These are phyloP conservation scores for Darevskia mixta DNA, from an alignment of 2,797 vertebrate species.

Conservation along the genomic window DNA sequence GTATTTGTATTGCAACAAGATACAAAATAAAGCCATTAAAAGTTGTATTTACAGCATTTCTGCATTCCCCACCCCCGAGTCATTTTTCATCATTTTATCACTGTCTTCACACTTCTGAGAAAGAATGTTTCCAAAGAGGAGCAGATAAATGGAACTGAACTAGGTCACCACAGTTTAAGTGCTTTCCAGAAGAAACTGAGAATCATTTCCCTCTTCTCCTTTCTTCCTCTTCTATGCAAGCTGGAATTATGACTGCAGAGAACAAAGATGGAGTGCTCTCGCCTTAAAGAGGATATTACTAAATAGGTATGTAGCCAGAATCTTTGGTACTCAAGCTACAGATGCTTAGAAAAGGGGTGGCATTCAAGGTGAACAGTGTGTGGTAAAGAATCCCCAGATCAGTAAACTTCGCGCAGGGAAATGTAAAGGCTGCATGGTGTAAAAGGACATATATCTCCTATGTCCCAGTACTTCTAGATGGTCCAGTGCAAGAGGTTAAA, in stretches of 20 bases:
- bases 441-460: neutral
- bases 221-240: neutral
- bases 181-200: neutral
- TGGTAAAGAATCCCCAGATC: neutral
- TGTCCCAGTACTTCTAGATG: neutral
- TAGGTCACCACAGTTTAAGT: slow-evolving; percentile 12
- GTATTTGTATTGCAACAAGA: neutral
- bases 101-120: neutral
- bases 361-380: neutral
- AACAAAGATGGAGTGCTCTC: neutral
- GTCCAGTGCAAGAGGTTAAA: too few species aligned
- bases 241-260: neutral
- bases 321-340: neutral
- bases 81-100: slow-evolving; percentile 7
- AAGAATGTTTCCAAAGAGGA: neutral
- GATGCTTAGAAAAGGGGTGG: neutral
- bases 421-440: neutral
- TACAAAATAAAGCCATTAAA: slow-evolving; percentile 1
- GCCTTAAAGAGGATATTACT: neutral
- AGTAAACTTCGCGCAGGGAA: neutral
- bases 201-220: neutral
- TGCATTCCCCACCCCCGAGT: neutral
- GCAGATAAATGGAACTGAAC: slow-evolving; percentile 12
- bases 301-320: neutral
- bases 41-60: neutral